Evolutionary conservation across 2,797 vertebrate genomes (phyloP).

Genomic region (Aldrovandia affinis): DNA sequence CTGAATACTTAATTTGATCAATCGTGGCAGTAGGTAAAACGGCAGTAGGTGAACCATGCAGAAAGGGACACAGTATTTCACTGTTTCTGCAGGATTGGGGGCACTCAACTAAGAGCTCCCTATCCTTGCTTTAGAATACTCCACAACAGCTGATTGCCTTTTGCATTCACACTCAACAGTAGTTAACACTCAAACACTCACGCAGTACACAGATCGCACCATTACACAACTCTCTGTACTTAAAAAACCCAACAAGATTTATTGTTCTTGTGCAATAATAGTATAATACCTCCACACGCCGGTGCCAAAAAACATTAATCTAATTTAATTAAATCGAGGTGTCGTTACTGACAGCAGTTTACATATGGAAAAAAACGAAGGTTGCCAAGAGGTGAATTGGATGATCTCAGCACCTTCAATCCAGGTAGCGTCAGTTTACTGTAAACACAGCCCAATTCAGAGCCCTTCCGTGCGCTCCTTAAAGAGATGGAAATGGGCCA

Average conservation of each 20-base stretch:
- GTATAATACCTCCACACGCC: background rate
- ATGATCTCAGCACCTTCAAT: slow-evolving; percentile 45
- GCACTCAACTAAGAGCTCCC: background rate
- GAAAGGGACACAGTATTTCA: too few species aligned
- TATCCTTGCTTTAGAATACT: background rate
- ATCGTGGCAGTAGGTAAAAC: too few species aligned
- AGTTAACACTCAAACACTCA: background rate
- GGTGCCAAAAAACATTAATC: background rate
- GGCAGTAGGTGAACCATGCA: too few species aligned
- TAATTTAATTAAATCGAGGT: background rate
- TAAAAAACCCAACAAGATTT: background rate
- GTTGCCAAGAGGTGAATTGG: background rate
- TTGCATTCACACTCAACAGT: background rate
- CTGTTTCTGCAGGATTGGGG: too few species aligned
- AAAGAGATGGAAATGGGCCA: slow-evolving; percentile 72
- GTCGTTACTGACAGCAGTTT: background rate
- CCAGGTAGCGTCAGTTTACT: slow-evolving; percentile 62
- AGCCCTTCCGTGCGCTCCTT: slow-evolving; percentile 57
- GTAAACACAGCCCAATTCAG: slow-evolving; percentile 67
- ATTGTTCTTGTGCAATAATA: background rate
- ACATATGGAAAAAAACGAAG: background rate
- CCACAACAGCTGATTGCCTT: background rate
- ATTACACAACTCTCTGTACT: background rate
- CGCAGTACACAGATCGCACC: too few species aligned
- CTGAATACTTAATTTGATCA: too few species aligned